These are phyloP conservation scores for Phataginus tetradactyla DNA, from an alignment of 2,797 vertebrate species.

Conservation along the genomic window DNA sequence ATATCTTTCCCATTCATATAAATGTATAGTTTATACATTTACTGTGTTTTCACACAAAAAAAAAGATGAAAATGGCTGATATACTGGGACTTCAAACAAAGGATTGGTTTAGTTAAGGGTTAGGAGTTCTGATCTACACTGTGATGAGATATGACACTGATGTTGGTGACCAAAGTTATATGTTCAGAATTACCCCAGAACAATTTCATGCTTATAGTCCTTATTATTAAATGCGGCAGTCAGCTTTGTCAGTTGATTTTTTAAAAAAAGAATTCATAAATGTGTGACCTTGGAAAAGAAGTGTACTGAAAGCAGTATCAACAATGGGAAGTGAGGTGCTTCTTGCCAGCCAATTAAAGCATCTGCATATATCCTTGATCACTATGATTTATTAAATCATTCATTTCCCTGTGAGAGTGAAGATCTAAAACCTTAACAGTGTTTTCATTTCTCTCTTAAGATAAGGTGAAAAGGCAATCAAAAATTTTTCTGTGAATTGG, in stretches of 20 bases:
- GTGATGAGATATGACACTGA: background rate
- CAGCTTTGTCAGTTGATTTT: background rate
- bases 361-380: background rate
- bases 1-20: background rate
- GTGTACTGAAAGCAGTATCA: background rate
- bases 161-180: background rate
- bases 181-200: background rate
- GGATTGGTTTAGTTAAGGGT: background rate
- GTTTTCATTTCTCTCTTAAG: slow-evolving; percentile 15
- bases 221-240: background rate
- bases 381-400: background rate
- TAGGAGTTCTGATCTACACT: background rate
- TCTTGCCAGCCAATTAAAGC: background rate
- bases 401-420: background rate
- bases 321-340: background rate
- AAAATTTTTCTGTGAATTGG: background rate
- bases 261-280: background rate
- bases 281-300: background rate
- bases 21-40: background rate
- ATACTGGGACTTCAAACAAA: background rate
- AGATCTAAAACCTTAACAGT: background rate
- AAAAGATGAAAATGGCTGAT: background rate
- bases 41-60: background rate
- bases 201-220: background rate
- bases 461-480: background rate